Evolutionary conservation across 2,888 invertebrate species (phyloP), one percentile per base, ranked within the genome.

Genomic region (Eristalinus aeneus): DNA sequence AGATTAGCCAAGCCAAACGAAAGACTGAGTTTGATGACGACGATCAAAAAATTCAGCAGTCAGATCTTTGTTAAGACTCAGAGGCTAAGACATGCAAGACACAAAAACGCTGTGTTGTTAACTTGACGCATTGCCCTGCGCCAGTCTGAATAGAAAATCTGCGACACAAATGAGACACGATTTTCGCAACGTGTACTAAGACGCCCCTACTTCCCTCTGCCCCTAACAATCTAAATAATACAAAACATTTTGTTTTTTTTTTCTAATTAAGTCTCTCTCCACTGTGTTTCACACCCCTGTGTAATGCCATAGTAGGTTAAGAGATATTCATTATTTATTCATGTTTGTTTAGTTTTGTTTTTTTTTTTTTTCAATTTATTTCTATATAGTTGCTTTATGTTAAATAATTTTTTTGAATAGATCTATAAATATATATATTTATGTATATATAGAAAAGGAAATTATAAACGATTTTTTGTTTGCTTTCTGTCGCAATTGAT

Each of bases 241-340:
- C 39, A 65, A 64, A 22, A 36, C 53, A 61, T 64, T 64, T 34
- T 60, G 36, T 22, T 32, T 54, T 27, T 64, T 84, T 85, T 85
- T 73, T 76, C 76, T 76, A 75, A 76, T 76, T 85, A 72, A 81
- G 81, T 81, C 80, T 80, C 80, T 80, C 85, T 85, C 81, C 85
- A 85, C 76, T 76, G 68, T 76, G 81, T 81, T 85, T 85, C 72
- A 81, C 85, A 85, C 85, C 72, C 75, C 76, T 80, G 85, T 85
- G 85, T 73, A 72, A 75, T 31, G 67, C 76, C 80, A 80, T 39
- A 71, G 81, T 36, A 84, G 84, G 32, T 75, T 67, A 3, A 84
- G 85, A 85, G 76, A 81, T 85, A 81, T 81, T 27, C 84, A 56
- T 71, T 72, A 76, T 73, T 68, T 46, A 46, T 75, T 74, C 36